Percentiles rank a stretch among this genome's conserved stretches.
Conservation (phyloP, 2,888 invertebrate genomes). For the Dexiosoma caninum region DNA sequence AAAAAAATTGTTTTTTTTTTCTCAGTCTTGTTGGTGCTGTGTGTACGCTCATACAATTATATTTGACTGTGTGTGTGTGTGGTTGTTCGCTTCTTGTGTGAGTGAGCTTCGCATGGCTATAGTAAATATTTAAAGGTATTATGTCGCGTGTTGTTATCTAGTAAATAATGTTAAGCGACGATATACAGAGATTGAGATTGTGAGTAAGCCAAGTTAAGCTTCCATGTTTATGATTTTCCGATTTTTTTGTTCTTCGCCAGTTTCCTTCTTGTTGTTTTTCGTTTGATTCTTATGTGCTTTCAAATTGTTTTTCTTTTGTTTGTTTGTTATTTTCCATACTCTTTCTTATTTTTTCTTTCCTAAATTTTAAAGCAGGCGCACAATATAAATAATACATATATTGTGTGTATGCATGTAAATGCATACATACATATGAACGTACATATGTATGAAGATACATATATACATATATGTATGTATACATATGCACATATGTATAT, state of each 20-base stretch:
- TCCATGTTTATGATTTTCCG: constrained; percentile 58
- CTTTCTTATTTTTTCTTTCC: constrained; percentile 10
- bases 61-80: neutral
- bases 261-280: constrained; percentile 3
- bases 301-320: neutral
- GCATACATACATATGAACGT: constrained; percentile 14
- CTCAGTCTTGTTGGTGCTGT: neutral
- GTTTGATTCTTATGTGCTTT: neutral
- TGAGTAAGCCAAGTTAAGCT: constrained; percentile 60
- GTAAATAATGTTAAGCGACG: constrained; percentile 58
- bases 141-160: constrained; percentile 61
- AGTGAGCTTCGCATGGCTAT: constrained; percentile 29
- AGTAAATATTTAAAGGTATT: constrained; percentile 61
- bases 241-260: constrained; percentile 3
- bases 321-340: too few relatives aligned
- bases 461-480: too few relatives aligned
- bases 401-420: too few relatives aligned
- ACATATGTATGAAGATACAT: too few relatives aligned
- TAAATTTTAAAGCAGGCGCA: constrained; percentile 50
- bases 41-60: neutral
- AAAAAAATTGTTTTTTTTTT: neutral
- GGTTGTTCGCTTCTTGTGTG: neutral
- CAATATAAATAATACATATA: too few relatives aligned
- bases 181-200: constrained; percentile 48
- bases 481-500: constrained; percentile 22